Evolutionary conservation across 2,797 vertebrate species (phyloP), one percentile per base, ranked within the genome.

Genomic region (Aeoliscus strigatus): DNA sequence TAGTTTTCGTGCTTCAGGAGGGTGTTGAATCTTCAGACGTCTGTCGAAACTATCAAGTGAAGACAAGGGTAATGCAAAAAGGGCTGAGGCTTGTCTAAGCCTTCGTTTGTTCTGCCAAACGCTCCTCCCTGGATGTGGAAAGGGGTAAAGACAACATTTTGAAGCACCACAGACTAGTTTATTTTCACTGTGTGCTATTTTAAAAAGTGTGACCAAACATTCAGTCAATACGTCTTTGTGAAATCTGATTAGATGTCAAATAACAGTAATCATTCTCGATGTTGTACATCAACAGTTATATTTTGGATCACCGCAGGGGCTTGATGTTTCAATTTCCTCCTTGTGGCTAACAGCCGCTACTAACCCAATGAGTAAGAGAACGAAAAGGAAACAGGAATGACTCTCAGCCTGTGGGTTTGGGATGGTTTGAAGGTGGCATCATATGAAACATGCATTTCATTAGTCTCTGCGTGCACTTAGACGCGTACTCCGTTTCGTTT

Each of bases 351-450:
- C 28, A 13, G 60, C 34, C 18, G 10, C 49, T 70, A 70, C 77
- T n/a, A n/a, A n/a, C n/a, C n/a, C 57, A 59, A 56, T 73, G 29
- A 37, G 40, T 30, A 33, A 24, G 8, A 28, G 23, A 66, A 11
- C 51, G 70, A 78, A 86, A 82, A 87, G 82, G 60, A 85, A 86
- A 87, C 73, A 73, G 69, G 85, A 82, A 75, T 45, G 68, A 66
- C 67, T 75, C 60, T 62, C 66, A 46, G 49, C 49, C 58, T 60
- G 61, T 49, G 70, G 58, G 37, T 62, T 70, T 74, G 60, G 30
- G 55, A 64, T 55, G 75, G 66, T 64, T 69, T 73, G 54, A 45
- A 57, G 42, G 53, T 56, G 66, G 52, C 51, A 55, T 15, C 14
- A 7, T 55, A 35, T 53, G 15, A 64, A 66, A 50, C 14, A 33